phyloP scores from a whole-genome alignment of 2,797 vertebrate species.

The Ispidina picta region DNA sequence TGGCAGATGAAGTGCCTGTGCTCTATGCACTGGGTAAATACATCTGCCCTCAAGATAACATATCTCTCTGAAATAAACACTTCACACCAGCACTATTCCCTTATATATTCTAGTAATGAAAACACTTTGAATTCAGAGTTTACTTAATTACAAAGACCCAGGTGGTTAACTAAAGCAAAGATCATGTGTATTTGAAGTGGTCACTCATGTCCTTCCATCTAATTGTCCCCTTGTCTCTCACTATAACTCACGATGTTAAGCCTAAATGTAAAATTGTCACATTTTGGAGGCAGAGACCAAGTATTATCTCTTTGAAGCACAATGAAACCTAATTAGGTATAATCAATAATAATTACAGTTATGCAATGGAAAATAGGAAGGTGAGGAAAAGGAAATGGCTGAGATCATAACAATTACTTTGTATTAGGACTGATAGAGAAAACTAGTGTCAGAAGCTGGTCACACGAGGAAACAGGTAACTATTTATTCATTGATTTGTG shows the following conservation, averaged over 20 bases:
- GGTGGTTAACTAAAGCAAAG: background rate
- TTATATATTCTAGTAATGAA: background rate
- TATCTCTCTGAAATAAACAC: background rate
- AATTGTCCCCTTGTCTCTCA: background rate
- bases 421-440: background rate
- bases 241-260: background rate
- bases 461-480: background rate
- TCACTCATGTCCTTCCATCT: background rate
- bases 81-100: background rate
- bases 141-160: background rate
- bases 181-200: background rate
- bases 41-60: background rate
- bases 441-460: background rate
- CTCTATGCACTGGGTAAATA: background rate
- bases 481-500: background rate
- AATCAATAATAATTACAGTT: conserved; percentile 60
- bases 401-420: conserved; percentile 21
- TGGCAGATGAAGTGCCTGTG: rapidly evolving
- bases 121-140: background rate
- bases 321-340: conserved; percentile 31
- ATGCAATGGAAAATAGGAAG: conserved; percentile 49
- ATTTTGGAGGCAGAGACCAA: background rate
- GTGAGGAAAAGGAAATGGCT: conserved; percentile 48
- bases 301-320: conserved; percentile 35
- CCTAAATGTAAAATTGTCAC: background rate